Percentiles rank a stretch among this genome's conserved stretches.
Evolutionary conservation across 2,888 invertebrate genomes (phyloP).

Genomic region (Hypena proboscidalis): DNA sequence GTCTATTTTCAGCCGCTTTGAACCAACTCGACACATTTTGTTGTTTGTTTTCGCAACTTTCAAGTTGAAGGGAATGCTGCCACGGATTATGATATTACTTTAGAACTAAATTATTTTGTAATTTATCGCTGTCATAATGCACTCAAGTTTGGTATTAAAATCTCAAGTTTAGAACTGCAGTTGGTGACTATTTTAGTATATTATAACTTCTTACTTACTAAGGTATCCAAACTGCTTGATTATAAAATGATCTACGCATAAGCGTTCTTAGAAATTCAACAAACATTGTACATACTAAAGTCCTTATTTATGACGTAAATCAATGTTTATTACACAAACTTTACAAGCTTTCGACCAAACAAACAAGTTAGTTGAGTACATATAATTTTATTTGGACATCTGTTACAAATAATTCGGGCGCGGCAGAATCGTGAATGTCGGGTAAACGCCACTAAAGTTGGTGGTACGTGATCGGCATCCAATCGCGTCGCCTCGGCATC

Average conservation of each 20-base stretch:
- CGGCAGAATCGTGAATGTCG: slow-evolving; percentile 30
- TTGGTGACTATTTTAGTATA: slow-evolving; percentile 17
- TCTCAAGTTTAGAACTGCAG: slow-evolving; percentile 27
- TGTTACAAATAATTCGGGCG: slow-evolving; percentile 33
- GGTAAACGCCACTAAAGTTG: slow-evolving; percentile 56
- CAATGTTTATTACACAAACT: too few relatives aligned
- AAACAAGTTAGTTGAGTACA: background rate
- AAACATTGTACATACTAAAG: too few relatives aligned
- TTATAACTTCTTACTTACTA: too few relatives aligned
- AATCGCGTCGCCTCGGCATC: slow-evolving; percentile 41
- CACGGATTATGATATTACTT: slow-evolving; percentile 41
- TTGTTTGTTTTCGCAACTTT: slow-evolving; percentile 81
- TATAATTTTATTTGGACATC: slow-evolving; percentile 23
- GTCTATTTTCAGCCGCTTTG: slow-evolving; percentile 82
- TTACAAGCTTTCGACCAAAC: too few relatives aligned
- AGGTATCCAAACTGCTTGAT: too few relatives aligned
- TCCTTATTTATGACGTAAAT: too few relatives aligned
- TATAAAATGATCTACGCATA: too few relatives aligned
- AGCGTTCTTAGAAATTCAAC: too few relatives aligned
- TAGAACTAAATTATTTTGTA: slow-evolving; percentile 13
- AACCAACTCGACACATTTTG: slow-evolving; percentile 60
- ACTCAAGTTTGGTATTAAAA: slow-evolving; percentile 27
- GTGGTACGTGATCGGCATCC: slow-evolving; percentile 53
- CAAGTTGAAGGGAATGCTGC: slow-evolving; percentile 59
- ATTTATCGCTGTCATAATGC: slow-evolving; percentile 31